Percentiles rank a stretch among this genome's conserved stretches.
Conservation (phyloP, 1,140 invertebrate species). For the Marisa cornuarietis region DNA sequence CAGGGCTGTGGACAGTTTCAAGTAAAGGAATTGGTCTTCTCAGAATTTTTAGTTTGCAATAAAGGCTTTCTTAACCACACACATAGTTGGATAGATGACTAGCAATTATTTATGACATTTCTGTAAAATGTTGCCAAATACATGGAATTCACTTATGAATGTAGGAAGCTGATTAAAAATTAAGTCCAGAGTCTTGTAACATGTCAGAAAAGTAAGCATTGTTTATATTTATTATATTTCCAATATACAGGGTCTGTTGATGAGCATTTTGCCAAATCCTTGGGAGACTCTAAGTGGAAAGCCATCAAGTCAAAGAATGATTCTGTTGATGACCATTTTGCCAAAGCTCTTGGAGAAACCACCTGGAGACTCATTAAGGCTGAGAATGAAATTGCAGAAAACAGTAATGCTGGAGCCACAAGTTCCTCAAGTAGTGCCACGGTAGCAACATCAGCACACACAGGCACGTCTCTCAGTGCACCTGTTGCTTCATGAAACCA, state of each 20-base stretch:
- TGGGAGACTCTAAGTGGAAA: slow-evolving; percentile 61
- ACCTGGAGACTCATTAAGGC: slow-evolving; percentile 85
- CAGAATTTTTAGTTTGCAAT: no score
- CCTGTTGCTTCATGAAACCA: slow-evolving; percentile 13
- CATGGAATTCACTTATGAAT: no score
- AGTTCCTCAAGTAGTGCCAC: neutral
- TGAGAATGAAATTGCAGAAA: slow-evolving; percentile 47
- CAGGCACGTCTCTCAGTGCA: slow-evolving; percentile 7
- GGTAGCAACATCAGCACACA: slow-evolving; percentile 1
- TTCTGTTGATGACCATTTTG: slow-evolving; percentile 93
- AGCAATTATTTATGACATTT: no score
- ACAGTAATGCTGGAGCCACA: neutral
- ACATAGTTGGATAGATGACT: no score
- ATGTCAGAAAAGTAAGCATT: no score
- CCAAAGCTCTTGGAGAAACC: slow-evolving; percentile 92
- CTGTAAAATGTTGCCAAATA: no score
- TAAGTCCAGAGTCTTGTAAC: no score
- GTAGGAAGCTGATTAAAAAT: no score
- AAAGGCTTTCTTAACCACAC: no score
- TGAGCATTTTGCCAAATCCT: slow-evolving; percentile 64
- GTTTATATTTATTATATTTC: neutral
- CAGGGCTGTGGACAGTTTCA: no score
- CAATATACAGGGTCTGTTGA: slow-evolving; percentile 63
- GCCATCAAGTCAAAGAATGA: slow-evolving; percentile 59
- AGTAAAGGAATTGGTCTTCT: no score